Base-by-base conservation (phyloP, 2,113 vertebrate species). In the Nematolebias whitei region DNA sequence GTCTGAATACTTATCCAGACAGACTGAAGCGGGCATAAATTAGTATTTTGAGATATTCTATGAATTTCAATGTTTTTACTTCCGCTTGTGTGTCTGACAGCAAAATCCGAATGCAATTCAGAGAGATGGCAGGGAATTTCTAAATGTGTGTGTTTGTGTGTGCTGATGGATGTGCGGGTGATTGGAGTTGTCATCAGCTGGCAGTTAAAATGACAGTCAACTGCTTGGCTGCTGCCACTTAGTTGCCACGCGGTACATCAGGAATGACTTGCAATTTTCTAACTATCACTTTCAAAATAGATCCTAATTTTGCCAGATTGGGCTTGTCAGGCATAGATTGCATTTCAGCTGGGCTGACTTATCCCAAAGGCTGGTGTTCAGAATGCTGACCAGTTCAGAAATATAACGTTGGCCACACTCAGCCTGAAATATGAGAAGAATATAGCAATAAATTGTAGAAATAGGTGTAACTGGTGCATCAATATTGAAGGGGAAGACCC, bases 181-280 rank as follows among this genome's bases (percentile, higher is more conserved):
- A 90, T 87, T 80, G 83, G 79, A 83, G 74, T 79, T 88, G 88
- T 90, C 87, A 89, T 77, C 74, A 63, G 70, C 78, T 85, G 83
- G 83, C 80, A 63, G 83, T 83, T 84, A 73, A 86, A 85, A 85
- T 88, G 90, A 89, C 87, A 88, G 83, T 84, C 63, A 50, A 80
- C 83, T 85, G 72, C 80, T 82, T 80, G 83, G 86, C 82, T 69
- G 78, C 87, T 85, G 88, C 88, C 86, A 87, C 87, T 90, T 87
- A 59, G 85, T 87, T 84, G 86, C 84, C 72, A 82, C 23, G 75
- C 79, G 61, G 82, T 79, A 76, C 82, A 86, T 90, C 87, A 89
- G 78, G 85, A 90, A 87, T 89, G 82, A 91, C 90, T 91, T 85
- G 87, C 88, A 91, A 90, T 90, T 90, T 91, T 90, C 87, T 74